Percentiles rank a stretch among this genome's conserved stretches.
These are phyloP conservation scores for Phoenoteleia sp. DNA, from an alignment of 2,888 invertebrate species.

Conservation along the genomic window DNA sequence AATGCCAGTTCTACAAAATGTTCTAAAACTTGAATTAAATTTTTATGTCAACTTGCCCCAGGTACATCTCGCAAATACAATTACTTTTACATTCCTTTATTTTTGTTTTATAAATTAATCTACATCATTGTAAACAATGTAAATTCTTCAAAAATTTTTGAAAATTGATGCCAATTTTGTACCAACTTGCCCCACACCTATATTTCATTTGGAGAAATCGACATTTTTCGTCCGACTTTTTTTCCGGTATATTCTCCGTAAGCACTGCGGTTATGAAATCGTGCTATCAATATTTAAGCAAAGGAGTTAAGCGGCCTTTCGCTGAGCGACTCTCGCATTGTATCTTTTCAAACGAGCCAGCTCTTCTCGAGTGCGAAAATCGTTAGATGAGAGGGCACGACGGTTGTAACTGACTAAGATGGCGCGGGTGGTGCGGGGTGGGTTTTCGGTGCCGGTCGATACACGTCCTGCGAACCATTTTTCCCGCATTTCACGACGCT, in stretches of 20 bases:
- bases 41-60: too few relatives aligned
- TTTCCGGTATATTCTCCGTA: not conserved
- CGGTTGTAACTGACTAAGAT: constrained; percentile 55
- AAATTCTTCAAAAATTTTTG: too few relatives aligned
- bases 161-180: too few relatives aligned
- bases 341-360: constrained; percentile 60
- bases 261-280: not conserved
- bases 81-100: too few relatives aligned
- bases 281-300: constrained; percentile 60
- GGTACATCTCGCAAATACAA: too few relatives aligned
- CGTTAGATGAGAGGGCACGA: constrained; percentile 62
- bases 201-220: too few relatives aligned
- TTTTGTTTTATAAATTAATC: too few relatives aligned
- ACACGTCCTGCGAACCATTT: constrained; percentile 60
- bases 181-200: too few relatives aligned
- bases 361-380: constrained; percentile 65
- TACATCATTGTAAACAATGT: too few relatives aligned
- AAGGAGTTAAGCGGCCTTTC: constrained; percentile 33
- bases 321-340: constrained; percentile 23
- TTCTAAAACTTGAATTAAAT: too few relatives aligned
- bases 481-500: constrained; percentile 43
- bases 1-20: too few relatives aligned
- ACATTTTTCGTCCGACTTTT: too few relatives aligned
- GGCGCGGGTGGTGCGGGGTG: constrained; percentile 23
- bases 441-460: constrained; percentile 69